Percentiles rank a stretch among this genome's conserved stretches.
phyloP scores from a whole-genome alignment of 2,888 invertebrate species.

The Lochmaea crataegi region DNA sequence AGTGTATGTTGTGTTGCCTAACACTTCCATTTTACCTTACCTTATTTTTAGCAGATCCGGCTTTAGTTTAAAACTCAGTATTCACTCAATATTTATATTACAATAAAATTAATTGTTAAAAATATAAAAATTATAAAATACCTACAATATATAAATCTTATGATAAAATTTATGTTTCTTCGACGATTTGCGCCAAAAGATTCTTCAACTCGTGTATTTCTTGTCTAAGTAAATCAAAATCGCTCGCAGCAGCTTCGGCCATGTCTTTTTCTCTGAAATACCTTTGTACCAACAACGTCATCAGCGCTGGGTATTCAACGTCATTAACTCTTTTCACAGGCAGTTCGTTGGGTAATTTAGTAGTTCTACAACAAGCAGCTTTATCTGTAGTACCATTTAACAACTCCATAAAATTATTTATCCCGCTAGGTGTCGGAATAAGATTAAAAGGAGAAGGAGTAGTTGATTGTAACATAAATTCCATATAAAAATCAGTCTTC shows the following conservation, averaged over 20 bases:
- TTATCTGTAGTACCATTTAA: slow-evolving; percentile 63
- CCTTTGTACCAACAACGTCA: slow-evolving; percentile 71
- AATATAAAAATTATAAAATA: background rate
- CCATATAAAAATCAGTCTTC: slow-evolving; percentile 78
- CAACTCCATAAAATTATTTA: slow-evolving; percentile 67
- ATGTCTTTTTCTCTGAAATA: slow-evolving; percentile 70
- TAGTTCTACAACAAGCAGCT: slow-evolving; percentile 65
- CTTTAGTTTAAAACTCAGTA: too few relatives aligned
- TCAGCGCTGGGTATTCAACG: slow-evolving; percentile 68
- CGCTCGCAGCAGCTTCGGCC: slow-evolving; percentile 61
- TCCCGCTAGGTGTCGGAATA: slow-evolving; percentile 71
- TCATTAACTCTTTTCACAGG: slow-evolving; percentile 42
- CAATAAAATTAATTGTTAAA: background rate
- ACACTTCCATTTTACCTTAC: too few relatives aligned
- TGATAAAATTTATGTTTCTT: slow-evolving; percentile 44
- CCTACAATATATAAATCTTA: background rate
- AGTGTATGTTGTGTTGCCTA: too few relatives aligned
- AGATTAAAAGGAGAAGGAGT: slow-evolving; percentile 80
- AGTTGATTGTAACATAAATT: slow-evolving; percentile 77
- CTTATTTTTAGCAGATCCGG: too few relatives aligned
- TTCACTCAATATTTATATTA: too few relatives aligned
- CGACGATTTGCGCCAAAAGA: slow-evolving; percentile 56
- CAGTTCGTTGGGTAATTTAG: slow-evolving; percentile 40
- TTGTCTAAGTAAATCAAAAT: slow-evolving; percentile 65
- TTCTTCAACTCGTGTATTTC: slow-evolving; percentile 65